Conservation (phyloP, 1,140 invertebrate genomes). For the Lepidurus apus region DNA sequence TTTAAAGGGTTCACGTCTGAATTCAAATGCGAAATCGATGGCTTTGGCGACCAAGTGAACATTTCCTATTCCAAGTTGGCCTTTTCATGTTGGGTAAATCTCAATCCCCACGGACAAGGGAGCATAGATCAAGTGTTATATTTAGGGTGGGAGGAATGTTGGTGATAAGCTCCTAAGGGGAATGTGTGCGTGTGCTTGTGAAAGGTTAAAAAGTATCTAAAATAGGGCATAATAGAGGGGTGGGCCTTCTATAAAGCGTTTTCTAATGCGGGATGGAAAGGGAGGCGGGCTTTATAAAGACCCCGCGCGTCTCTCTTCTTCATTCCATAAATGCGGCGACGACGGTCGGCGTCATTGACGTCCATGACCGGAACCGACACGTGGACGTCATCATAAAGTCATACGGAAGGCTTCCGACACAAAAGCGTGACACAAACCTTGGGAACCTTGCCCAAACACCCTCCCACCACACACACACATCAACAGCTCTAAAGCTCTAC, state of each 20-base stretch:
- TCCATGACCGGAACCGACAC: conserved; percentile 6
- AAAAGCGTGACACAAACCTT: conserved; percentile 15
- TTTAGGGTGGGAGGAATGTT: conserved; percentile 4
- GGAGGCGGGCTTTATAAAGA: not conserved
- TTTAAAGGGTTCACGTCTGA: not conserved
- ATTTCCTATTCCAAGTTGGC: conserved; percentile 15
- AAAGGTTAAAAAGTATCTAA: conserved; percentile 5
- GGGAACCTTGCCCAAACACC: conserved; percentile 20
- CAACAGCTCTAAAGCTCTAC: conserved; percentile 2
- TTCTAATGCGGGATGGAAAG: conserved; percentile 1
- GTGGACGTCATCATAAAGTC: conserved; percentile 21
- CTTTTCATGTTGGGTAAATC: conserved; percentile 8
- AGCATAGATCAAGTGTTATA: not conserved
- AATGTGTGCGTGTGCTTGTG: not conserved
- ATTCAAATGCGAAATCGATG: conserved; percentile 7
- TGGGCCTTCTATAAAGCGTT: conserved; percentile 3
- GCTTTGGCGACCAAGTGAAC: not conserved
- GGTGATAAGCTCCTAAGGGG: conserved; percentile 9
- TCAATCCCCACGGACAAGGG: not conserved
- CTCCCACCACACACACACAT: conserved; percentile 20
- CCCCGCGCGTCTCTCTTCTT: not conserved
- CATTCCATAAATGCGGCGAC: not conserved
- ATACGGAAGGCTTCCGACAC: conserved; percentile 13
- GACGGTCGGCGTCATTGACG: conserved; percentile 6
- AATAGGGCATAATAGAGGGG: conserved; percentile 10